These are phyloP conservation scores for Euglossa dilemma DNA, from an alignment of 1,140 invertebrate species.

Conservation along the genomic window DNA sequence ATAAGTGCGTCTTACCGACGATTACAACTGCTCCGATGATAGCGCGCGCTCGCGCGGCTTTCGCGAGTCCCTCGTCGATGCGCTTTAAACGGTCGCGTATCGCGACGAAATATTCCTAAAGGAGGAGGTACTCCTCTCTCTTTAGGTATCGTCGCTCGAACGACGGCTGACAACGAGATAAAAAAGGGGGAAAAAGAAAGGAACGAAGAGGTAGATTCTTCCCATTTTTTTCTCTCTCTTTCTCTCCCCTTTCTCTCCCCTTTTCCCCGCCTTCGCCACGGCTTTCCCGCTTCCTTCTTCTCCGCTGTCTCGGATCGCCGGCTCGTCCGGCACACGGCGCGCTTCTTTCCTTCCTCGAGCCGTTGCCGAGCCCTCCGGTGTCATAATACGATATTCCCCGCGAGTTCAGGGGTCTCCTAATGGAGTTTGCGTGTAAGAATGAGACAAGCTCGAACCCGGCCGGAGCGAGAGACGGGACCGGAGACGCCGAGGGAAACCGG, in stretches of 20 bases:
- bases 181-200: too few relatives aligned
- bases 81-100: neutral
- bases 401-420: conserved; percentile 66
- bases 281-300: neutral
- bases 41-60: neutral
- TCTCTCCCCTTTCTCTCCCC: neutral
- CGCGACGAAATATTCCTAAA: neutral
- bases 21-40: conserved; percentile 35
- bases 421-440: conserved; percentile 78
- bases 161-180: neutral
- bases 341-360: conserved; percentile 33
- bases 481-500: conserved; percentile 42
- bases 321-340: neutral
- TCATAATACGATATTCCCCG: conserved; percentile 73
- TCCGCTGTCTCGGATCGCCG: neutral
- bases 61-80: conserved; percentile 7
- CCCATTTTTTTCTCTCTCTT: neutral
- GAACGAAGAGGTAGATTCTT: conserved; percentile 8
- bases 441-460: conserved; percentile 56
- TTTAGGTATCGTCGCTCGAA: neutral
- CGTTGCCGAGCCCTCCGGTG: conserved; percentile 54
- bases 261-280: conserved; percentile 2
- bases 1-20: conserved; percentile 27
- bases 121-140: neutral
- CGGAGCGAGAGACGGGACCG: conserved; percentile 35